These are phyloP conservation scores for Anser cygnoides DNA, from an alignment of 2,113 vertebrate species.

Conservation along the genomic window DNA sequence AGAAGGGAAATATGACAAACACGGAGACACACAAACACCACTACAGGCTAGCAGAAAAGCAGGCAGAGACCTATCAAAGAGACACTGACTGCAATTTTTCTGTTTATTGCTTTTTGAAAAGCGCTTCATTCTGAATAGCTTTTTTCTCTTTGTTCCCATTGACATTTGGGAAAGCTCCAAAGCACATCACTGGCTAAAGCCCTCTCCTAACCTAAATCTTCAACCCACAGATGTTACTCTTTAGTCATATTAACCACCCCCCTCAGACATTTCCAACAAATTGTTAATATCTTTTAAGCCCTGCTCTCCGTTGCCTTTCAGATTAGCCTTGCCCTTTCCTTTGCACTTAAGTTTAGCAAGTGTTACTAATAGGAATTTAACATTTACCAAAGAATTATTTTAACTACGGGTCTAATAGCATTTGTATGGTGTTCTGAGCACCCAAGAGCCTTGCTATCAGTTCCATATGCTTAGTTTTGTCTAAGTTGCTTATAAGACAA, in stretches of 20 bases:
- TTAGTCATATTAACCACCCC: conserved; percentile 34
- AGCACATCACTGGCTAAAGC: neutral
- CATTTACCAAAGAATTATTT: conserved; percentile 75
- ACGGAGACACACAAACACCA: neutral
- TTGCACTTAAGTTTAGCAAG: conserved; percentile 71
- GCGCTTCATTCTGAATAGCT: neutral
- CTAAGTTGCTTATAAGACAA: conserved; percentile 23
- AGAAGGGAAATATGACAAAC: neutral
- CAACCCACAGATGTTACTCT: neutral
- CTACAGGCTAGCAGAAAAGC: neutral
- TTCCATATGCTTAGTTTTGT: conserved; percentile 52
- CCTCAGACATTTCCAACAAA: conserved; percentile 62
- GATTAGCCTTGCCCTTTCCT: conserved; percentile 70
- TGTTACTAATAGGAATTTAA: conserved; percentile 78
- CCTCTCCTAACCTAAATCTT: conserved; percentile 24
- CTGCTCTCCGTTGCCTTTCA: conserved; percentile 54
- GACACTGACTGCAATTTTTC: neutral
- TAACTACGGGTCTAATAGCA: conserved; percentile 60
- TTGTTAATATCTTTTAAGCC: conserved; percentile 58
- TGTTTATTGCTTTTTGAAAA: conserved; percentile 30
- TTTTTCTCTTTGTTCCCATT: neutral
- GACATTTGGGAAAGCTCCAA: conserved; percentile 39
- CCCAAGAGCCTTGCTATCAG: conserved; percentile 34
- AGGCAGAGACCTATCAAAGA: neutral
- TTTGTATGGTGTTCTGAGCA: conserved; percentile 51